Evolutionary conservation across 2,888 invertebrate species (phyloP).

Genomic region (Coelopa pilipes): DNA sequence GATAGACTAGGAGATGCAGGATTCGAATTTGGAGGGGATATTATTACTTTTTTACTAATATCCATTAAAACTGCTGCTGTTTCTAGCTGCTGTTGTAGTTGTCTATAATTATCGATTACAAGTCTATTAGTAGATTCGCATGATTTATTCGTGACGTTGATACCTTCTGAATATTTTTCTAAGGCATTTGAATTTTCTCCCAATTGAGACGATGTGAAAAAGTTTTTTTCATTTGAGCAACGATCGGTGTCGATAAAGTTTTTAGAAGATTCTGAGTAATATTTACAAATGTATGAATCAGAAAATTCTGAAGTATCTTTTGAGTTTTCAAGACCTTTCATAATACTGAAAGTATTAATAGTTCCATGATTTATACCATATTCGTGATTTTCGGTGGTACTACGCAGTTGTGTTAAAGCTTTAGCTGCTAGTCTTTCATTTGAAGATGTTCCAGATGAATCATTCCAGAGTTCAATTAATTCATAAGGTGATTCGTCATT

Average conservation of each 20-base stretch:
- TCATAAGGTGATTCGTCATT: slow-evolving; percentile 37
- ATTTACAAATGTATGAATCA: neutral
- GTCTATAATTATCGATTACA: slow-evolving; percentile 52
- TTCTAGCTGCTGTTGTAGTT: slow-evolving; percentile 65
- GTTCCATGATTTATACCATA: neutral
- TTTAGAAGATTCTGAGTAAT: neutral
- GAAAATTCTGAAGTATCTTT: neutral
- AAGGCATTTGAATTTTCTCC: neutral
- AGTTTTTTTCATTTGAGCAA: neutral
- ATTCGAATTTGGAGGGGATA: slow-evolving; percentile 66
- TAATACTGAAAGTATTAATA: neutral
- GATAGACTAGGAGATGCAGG: slow-evolving; percentile 62
- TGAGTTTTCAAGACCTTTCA: neutral
- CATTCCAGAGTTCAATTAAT: slow-evolving; percentile 53
- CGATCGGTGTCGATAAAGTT: neutral
- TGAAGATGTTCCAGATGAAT: slow-evolving; percentile 52
- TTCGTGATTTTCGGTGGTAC: slow-evolving; percentile 56
- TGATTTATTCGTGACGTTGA: neutral
- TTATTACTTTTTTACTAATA: slow-evolving; percentile 66
- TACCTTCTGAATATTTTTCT: neutral
- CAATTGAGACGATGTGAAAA: neutral
- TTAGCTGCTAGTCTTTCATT: slow-evolving; percentile 66
- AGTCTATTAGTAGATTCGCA: neutral
- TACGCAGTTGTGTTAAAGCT: slow-evolving; percentile 66
- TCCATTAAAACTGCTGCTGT: slow-evolving; percentile 67